Evolutionary conservation across 2,888 invertebrate species (phyloP), one percentile per base, ranked within the genome.

Genomic region (Balanococcus diminutus): DNA sequence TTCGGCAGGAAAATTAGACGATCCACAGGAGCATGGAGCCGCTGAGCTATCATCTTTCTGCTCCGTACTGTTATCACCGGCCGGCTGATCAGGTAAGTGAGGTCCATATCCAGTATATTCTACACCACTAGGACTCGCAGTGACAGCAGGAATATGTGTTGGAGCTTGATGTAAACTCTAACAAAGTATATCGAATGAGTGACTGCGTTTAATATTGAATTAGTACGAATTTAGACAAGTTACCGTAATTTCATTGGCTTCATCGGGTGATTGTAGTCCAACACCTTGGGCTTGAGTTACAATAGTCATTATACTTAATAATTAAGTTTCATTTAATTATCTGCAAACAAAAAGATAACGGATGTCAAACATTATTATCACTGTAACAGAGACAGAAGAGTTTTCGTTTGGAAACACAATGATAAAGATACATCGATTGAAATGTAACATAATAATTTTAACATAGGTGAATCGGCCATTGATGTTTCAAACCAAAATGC

Each of bases 261-360:
- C 88, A 87, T 92, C 92, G 87, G 92, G 91, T 89, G 92, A 92
- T 89, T 92, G 92, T 89, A 92, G 91, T 88, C 91, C 91, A 88
- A 92, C 91, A 89, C 92, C 92, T 90, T 92, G 92, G 90, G 92
- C 92, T 90, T 92, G 91, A 87, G 92, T 92, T 89, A 92, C 92
- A 90, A 93, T 92, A 89, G 92, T 93, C 93, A 92, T 93, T 90
- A 90, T 91, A 90, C 81, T 22, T 42, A 36, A 32, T 19, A 61
- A 31, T 36, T 31, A 56, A 56, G 83, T 83, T 83, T 83, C 83
- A 83, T 83, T 83, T 51, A 82, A 51, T 31, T 56, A 82, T 56
- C 82, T 82, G 46, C 42, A 36, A 82, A 82, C 28, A 82, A 36
- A 79, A 79, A 79, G 3, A 36, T 8, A 19, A 36, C 28, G 28